phyloP scores from a whole-genome alignment of 2,113 vertebrate genomes.

The Xenopus tropicalis region DNA sequence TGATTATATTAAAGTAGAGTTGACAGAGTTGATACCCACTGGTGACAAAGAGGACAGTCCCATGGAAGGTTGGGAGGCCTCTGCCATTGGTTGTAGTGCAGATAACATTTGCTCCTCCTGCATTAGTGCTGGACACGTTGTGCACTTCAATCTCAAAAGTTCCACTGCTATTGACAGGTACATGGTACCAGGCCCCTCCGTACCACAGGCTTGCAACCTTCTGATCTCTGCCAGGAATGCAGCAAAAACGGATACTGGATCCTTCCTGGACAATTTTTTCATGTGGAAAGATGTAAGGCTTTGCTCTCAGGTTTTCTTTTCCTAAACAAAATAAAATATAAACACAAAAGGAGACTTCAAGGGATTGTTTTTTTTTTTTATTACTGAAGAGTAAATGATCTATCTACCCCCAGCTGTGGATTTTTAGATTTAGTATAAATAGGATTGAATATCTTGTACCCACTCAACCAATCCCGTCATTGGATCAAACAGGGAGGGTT shows the following conservation, averaged over 20 bases:
- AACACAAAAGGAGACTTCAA: no score
- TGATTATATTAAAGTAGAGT: no score
- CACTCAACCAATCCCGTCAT: no score
- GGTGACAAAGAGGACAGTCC: conserved; percentile 51
- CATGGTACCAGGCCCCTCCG: accelerated
- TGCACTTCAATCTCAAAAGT: conserved; percentile 35
- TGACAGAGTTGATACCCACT: conserved; percentile 55
- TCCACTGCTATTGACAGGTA: not conserved
- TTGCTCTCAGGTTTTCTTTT: not conserved
- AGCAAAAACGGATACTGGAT: conserved; percentile 58
- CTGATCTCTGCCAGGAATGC: conserved; percentile 46
- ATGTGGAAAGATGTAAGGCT: conserved; percentile 51
- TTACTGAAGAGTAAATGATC: no score
- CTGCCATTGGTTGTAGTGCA: conserved; percentile 30
- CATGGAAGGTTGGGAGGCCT: accelerated
- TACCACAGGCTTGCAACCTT: conserved; percentile 4
- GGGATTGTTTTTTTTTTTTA: no score
- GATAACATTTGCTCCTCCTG: conserved; percentile 6
- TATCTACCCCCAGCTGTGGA: no score
- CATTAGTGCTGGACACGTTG: conserved; percentile 21
- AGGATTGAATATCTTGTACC: no score
- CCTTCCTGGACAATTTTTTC: conserved; percentile 57
- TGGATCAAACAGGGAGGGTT: no score
- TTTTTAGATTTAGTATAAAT: no score
- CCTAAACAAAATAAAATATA: conserved; percentile 51